phyloP scores from a whole-genome alignment of 2,797 vertebrate species.

The Gouania willdenowi region DNA sequence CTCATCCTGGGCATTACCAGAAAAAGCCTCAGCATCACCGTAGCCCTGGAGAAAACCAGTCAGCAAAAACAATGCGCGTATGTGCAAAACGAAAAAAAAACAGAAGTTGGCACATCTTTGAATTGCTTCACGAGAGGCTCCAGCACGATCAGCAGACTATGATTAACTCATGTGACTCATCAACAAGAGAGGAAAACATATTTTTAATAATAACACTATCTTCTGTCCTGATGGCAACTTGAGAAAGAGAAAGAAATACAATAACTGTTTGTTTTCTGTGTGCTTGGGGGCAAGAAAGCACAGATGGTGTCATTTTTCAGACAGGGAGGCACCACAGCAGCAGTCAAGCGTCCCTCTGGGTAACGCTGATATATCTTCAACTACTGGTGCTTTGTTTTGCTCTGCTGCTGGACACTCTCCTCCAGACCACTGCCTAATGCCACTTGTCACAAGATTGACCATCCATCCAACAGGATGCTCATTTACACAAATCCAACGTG shows the following conservation, averaged over 20 bases:
- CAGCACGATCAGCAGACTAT: slow-evolving; percentile 30
- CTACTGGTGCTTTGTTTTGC: slow-evolving; percentile 43
- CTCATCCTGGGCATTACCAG: background rate
- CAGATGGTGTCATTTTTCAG: slow-evolving; percentile 70
- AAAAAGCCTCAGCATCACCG: background rate
- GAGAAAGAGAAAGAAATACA: slow-evolving; percentile 50
- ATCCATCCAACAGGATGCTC: slow-evolving; percentile 12
- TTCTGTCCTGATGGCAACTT: slow-evolving; percentile 23
- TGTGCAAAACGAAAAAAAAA: slow-evolving; percentile 18
- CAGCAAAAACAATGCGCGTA: slow-evolving; percentile 3
- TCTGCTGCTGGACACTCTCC: slow-evolving; percentile 29
- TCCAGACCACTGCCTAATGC: slow-evolving; percentile 12
- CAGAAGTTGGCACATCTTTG: slow-evolving; percentile 24
- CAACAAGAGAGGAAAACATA: slow-evolving; percentile 16
- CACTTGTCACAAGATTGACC: slow-evolving; percentile 13
- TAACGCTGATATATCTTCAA: slow-evolving; percentile 44
- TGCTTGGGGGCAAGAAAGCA: slow-evolving; percentile 52
- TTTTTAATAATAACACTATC: slow-evolving; percentile 43
- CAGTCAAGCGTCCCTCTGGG: slow-evolving; percentile 42
- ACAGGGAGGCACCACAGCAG: slow-evolving; percentile 59
- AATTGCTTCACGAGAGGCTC: slow-evolving; percentile 37
- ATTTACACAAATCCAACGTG: slow-evolving; percentile 10
- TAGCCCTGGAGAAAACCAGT: background rate
- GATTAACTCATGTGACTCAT: slow-evolving; percentile 54
- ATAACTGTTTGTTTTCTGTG: slow-evolving; percentile 66